phyloP scores from a whole-genome alignment of 2,113 vertebrate genomes.

The Prolemur simus region DNA sequence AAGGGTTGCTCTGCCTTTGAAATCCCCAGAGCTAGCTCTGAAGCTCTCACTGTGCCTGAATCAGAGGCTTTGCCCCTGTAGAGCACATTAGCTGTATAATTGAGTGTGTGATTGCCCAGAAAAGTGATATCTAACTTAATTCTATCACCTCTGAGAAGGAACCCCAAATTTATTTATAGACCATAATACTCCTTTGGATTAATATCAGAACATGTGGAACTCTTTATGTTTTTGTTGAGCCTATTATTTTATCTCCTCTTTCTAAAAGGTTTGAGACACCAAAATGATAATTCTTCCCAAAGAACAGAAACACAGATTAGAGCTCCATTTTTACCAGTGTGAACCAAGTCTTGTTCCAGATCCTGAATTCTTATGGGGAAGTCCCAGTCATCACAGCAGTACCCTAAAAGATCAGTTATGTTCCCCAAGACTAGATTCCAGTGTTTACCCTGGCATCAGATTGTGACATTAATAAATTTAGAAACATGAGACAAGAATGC shows the following conservation, averaged over 20 bases:
- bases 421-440: not conserved
- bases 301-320: not conserved
- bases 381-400: not conserved
- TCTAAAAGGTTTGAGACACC: not conserved
- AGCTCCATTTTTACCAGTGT: not conserved
- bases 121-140: not conserved
- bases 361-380: not conserved
- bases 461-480: conserved; percentile 31
- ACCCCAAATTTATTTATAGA: not conserved
- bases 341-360: not conserved
- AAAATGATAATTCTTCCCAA: not conserved
- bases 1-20: too few species aligned
- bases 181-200: not conserved
- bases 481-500: conserved; percentile 1
- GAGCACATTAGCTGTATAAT: not conserved
- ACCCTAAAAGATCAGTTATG: not conserved
- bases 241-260: not conserved
- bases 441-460: not conserved
- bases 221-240: not conserved
- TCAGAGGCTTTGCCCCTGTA: too few species aligned
- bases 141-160: not conserved
- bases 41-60: too few species aligned
- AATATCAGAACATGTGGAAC: not conserved
- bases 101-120: not conserved
- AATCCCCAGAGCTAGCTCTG: too few species aligned